phyloP scores from a whole-genome alignment of 2,113 vertebrate genomes.

The Oceanites oceanicus region DNA sequence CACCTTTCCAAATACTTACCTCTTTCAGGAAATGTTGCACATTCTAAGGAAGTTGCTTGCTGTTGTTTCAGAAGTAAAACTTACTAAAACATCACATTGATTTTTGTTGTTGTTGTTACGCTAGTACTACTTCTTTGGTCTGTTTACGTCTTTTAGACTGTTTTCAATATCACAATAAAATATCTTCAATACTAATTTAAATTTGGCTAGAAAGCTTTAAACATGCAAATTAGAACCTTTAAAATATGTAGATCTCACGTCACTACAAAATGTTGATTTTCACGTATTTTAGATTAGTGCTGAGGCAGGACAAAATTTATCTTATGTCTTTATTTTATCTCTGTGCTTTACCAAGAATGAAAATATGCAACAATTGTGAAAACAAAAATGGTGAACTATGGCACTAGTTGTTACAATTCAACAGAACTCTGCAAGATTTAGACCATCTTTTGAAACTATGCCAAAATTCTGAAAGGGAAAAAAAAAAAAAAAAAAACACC shows the following conservation, averaged over 20 bases:
- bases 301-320: background rate
- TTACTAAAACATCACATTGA: background rate
- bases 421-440: background rate
- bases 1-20: background rate
- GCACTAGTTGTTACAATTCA: background rate
- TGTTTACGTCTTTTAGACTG: background rate
- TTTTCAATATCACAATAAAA: background rate
- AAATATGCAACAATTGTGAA: background rate
- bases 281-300: background rate
- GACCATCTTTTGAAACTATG: background rate
- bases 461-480: background rate
- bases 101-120: background rate
- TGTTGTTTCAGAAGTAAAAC: slow-evolving; percentile 25
- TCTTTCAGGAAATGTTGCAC: background rate
- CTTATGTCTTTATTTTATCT: background rate
- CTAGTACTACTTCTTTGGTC: background rate
- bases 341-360: background rate
- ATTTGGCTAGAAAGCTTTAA: background rate
- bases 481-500: background rate
- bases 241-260: background rate
- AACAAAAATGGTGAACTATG: background rate
- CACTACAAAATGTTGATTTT: background rate
- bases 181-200: background rate
- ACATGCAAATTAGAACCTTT: background rate
- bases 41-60: slow-evolving; percentile 18